phyloP scores from a whole-genome alignment of 2,797 vertebrate species.

The Clarias platycephalus region DNA sequence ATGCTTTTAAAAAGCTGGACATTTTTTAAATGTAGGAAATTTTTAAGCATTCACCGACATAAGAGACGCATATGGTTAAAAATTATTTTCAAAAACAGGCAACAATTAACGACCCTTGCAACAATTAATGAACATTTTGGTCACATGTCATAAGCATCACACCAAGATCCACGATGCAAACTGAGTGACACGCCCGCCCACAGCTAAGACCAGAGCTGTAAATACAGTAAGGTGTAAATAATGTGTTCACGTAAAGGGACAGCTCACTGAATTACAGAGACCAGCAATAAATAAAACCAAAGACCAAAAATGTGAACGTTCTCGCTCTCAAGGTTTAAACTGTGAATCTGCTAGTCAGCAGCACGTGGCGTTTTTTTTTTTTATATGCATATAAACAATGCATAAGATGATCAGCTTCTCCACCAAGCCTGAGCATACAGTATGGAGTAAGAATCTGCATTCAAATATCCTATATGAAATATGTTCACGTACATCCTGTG shows the following conservation, averaged over 20 bases:
- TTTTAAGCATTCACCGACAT: no score
- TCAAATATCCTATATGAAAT: not conserved
- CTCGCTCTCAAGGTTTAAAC: not conserved
- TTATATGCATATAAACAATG: not conserved
- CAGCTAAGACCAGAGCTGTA: not conserved
- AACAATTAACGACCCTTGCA: no score
- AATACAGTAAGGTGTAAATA: conserved; percentile 5
- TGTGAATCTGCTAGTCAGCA: not conserved
- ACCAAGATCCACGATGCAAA: not conserved
- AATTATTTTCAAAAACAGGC: no score
- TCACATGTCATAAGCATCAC: not conserved
- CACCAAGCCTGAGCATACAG: not conserved
- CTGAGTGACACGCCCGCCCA: not conserved
- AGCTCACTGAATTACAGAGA: not conserved
- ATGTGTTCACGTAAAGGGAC: not conserved
- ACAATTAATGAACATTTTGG: no score
- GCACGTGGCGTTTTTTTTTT: not conserved
- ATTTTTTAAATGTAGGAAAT: no score
- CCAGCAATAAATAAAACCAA: conserved; percentile 31
- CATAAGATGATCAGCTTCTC: not conserved
- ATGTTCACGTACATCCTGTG: not conserved
- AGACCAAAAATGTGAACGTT: conserved; percentile 42
- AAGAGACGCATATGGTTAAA: no score
- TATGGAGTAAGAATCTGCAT: not conserved
- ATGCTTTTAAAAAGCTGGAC: no score